Evolutionary conservation across 1,140 invertebrate genomes (phyloP).

Genomic region (Saccostrea cuccullata): DNA sequence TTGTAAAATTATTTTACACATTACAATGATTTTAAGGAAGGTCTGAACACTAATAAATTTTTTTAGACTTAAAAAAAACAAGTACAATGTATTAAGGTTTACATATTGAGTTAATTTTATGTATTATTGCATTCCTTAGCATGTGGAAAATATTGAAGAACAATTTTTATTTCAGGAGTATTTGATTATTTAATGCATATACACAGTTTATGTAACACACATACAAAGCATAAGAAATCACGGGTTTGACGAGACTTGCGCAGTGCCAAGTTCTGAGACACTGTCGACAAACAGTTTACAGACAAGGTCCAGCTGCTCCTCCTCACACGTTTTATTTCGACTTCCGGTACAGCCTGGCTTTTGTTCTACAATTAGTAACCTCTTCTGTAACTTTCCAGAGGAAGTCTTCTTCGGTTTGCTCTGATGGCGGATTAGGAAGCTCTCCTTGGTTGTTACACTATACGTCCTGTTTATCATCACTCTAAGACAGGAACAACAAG

Average conservation of each 20-base stretch:
- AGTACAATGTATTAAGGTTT: no score
- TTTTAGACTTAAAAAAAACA: no score
- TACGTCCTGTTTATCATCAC: constrained; percentile 49
- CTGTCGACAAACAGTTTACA: constrained; percentile 33
- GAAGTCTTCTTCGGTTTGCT: constrained; percentile 26
- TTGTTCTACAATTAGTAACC: constrained; percentile 9
- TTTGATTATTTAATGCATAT: neutral
- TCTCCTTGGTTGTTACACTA: constrained; percentile 56
- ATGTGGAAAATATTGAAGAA: neutral
- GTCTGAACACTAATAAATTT: no score
- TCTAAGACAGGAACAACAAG: constrained; percentile 57
- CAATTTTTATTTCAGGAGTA: neutral
- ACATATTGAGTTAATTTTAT: no score
- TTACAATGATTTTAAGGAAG: no score
- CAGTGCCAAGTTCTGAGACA: constrained; percentile 19
- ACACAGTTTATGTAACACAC: neutral
- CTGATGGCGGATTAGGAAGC: constrained; percentile 52
- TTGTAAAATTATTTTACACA: no score
- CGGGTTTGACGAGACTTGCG: neutral
- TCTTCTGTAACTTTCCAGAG: neutral
- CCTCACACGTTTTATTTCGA: constrained; percentile 1
- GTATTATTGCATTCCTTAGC: no score
- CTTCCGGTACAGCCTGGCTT: constrained; percentile 3
- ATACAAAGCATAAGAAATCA: neutral
- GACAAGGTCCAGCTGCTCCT: neutral